Conservation (phyloP, 2,113 vertebrate genomes). For the Phyllopteryx taeniolatus region DNA sequence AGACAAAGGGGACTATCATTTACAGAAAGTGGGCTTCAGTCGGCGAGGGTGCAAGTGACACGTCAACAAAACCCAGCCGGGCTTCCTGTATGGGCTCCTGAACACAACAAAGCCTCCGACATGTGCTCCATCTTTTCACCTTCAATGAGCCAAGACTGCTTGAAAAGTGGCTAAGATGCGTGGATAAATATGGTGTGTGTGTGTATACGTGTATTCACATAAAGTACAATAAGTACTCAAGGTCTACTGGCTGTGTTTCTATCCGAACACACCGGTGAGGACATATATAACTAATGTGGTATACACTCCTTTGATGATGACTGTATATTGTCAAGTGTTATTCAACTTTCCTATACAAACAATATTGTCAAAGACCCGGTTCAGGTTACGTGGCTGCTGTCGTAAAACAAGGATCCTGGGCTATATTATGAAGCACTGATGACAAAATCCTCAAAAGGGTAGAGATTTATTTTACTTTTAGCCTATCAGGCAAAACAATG, state of each 20-base stretch:
- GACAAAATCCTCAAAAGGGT: background rate
- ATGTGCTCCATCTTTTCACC: conserved; percentile 77
- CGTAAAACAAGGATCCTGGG: too few species aligned
- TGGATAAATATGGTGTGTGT: conserved; percentile 32
- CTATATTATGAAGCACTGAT: too few species aligned
- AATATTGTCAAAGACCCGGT: too few species aligned
- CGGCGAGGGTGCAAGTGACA: conserved; percentile 84
- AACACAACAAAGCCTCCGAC: conserved; percentile 78
- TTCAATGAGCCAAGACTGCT: conserved; percentile 46
- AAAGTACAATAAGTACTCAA: background rate
- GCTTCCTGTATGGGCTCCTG: conserved; percentile 74
- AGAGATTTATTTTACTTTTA: background rate
- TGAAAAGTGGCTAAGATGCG: conserved; percentile 27
- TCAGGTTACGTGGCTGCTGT: too few species aligned
- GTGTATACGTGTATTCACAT: conserved; percentile 12
- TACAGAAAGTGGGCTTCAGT: conserved; percentile 77
- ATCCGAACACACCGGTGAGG: background rate
- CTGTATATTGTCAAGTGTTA: too few species aligned
- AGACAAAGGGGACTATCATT: conserved; percentile 81
- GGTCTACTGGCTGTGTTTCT: background rate
- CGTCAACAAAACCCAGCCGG: conserved; percentile 81
- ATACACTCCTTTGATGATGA: too few species aligned
- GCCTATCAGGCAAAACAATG: background rate
- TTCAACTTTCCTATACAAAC: too few species aligned
- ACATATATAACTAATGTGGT: background rate